Conservation (phyloP, 2,113 vertebrate genomes). For the Sinocyclocheilus anshuiensis region DNA sequence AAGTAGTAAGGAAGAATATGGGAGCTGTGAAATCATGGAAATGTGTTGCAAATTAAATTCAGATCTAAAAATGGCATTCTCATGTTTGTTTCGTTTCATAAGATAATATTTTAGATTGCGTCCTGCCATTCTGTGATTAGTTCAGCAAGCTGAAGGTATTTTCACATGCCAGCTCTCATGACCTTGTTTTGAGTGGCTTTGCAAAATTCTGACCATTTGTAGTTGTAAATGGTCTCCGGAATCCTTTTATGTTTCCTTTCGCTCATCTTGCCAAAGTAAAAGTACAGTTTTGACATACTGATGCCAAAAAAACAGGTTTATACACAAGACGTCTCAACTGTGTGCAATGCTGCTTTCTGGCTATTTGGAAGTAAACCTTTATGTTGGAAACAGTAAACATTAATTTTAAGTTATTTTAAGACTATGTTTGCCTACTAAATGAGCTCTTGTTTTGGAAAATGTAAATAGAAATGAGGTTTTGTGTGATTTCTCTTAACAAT, state of each 20-base stretch:
- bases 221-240: background rate
- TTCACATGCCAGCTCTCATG: background rate
- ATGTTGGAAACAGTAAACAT: background rate
- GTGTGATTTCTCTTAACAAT: background rate
- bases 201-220: background rate
- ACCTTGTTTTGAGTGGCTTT: background rate
- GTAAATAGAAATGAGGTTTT: background rate
- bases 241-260: background rate
- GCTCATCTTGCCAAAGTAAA: background rate
- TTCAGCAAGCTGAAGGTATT: background rate
- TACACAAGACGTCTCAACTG: background rate
- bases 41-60: background rate
- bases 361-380: background rate
- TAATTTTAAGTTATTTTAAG: background rate
- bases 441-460: background rate
- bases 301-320: background rate
- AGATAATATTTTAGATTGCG: background rate
- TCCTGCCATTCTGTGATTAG: background rate
- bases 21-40: background rate
- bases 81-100: background rate
- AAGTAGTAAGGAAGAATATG: constrained; percentile 34
- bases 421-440: background rate
- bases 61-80: background rate
- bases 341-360: too few relatives aligned
- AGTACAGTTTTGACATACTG: background rate